Evolutionary conservation across 2,113 vertebrate genomes (phyloP).

Genomic region (Trematomus loennbergii): DNA sequence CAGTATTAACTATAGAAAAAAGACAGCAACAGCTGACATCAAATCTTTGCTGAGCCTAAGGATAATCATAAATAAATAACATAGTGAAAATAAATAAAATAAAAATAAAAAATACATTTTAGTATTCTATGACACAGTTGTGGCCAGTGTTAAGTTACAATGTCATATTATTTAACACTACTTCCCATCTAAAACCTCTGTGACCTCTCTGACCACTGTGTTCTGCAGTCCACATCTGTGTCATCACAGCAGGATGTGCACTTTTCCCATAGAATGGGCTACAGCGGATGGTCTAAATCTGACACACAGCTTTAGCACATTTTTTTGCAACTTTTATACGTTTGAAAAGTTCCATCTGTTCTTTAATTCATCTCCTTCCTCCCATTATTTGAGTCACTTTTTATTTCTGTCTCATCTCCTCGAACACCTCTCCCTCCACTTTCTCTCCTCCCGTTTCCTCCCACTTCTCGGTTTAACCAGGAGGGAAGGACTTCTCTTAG

Average conservation of each 20-base stretch:
- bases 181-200: neutral
- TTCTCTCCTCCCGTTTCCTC: neutral
- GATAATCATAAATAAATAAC: too few species aligned
- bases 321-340: neutral
- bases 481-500: neutral
- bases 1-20: too few species aligned
- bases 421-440: too few species aligned
- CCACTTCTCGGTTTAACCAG: neutral
- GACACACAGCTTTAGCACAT: neutral
- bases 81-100: too few species aligned
- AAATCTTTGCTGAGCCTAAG: too few species aligned
- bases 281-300: neutral
- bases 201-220: neutral
- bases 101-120: too few species aligned
- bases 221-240: neutral
- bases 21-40: too few species aligned
- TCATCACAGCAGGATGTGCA: neutral
- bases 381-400: too few species aligned
- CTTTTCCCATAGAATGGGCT: neutral
- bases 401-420: neutral
- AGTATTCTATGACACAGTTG: neutral
- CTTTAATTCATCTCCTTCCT: neutral
- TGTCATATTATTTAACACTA: too few species aligned
- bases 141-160: neutral
- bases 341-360: too few species aligned